phyloP scores from a whole-genome alignment of 2,797 vertebrate genomes.

The Gymnothorax reevesii region DNA sequence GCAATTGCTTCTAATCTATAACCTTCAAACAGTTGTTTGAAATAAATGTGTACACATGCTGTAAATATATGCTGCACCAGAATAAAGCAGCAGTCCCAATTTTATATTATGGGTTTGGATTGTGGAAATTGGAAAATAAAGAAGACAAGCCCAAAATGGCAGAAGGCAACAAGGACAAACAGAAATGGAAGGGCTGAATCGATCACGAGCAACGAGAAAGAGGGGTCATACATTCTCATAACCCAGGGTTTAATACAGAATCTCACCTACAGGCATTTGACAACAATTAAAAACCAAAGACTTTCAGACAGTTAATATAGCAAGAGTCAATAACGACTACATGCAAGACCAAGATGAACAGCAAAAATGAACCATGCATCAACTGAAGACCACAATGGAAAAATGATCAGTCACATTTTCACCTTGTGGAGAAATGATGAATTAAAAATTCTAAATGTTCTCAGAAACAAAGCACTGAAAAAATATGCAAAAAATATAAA shows the following conservation, averaged over 20 bases:
- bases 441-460: too few relatives aligned
- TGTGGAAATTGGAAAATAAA: not conserved
- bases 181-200: not conserved
- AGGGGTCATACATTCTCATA: not conserved
- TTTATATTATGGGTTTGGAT: not conserved
- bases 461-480: too few relatives aligned
- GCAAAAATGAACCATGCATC: not conserved
- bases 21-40: not conserved
- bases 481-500: too few relatives aligned
- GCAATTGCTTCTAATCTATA: not conserved
- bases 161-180: not conserved
- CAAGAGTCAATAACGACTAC: not conserved
- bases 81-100: not conserved
- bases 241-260: not conserved
- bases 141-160: not conserved
- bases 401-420: too few relatives aligned
- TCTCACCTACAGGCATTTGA: not conserved
- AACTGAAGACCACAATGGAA: too few relatives aligned
- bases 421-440: too few relatives aligned
- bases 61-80: not conserved
- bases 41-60: not conserved
- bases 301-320: not conserved
- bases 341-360: not conserved
- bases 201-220: not conserved
- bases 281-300: not conserved